A percentile compares a stretch with the other conserved stretches of the same genome.
Evolutionary conservation across 1,140 invertebrate genomes (phyloP).

Genomic region (Drosophila pallidifrons): DNA sequence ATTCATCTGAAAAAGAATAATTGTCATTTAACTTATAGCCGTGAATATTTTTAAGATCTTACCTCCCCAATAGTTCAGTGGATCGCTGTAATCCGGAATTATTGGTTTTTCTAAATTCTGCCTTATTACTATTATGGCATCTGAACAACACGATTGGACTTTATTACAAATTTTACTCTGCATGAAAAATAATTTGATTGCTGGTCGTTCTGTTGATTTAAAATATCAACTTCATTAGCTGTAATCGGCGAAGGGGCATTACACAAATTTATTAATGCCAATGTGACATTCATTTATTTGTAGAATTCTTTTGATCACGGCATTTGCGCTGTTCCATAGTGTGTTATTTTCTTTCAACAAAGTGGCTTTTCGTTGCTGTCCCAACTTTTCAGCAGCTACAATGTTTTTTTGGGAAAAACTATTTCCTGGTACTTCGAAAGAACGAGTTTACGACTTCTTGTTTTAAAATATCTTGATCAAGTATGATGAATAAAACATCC

Average conservation of each 20-base stretch:
- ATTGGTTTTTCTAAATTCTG: not conserved
- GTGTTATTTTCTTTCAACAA: not conserved
- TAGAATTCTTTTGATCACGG: too few relatives aligned
- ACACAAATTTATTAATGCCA: too few relatives aligned
- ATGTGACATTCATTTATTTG: too few relatives aligned
- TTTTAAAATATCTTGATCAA: not conserved
- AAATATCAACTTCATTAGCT: too few relatives aligned
- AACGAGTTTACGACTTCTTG: not conserved
- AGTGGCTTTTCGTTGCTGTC: not conserved
- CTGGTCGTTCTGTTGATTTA: not conserved
- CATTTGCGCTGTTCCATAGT: not conserved
- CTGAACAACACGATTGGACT: not conserved
- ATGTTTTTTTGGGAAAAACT: not conserved
- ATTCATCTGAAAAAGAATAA: not conserved
- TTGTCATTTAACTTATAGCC: not conserved
- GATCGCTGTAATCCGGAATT: conserved; percentile 1
- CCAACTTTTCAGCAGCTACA: not conserved
- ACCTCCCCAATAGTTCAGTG: not conserved
- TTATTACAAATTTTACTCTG: not conserved
- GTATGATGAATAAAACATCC: not conserved
- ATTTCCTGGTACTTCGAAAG: not conserved
- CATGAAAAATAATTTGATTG: not conserved
- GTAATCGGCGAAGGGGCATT: too few relatives aligned
- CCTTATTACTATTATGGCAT: not conserved
- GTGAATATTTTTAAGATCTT: not conserved